phyloP scores from a whole-genome alignment of 1,140 invertebrate genomes.

The Tetranychus urticae region DNA sequence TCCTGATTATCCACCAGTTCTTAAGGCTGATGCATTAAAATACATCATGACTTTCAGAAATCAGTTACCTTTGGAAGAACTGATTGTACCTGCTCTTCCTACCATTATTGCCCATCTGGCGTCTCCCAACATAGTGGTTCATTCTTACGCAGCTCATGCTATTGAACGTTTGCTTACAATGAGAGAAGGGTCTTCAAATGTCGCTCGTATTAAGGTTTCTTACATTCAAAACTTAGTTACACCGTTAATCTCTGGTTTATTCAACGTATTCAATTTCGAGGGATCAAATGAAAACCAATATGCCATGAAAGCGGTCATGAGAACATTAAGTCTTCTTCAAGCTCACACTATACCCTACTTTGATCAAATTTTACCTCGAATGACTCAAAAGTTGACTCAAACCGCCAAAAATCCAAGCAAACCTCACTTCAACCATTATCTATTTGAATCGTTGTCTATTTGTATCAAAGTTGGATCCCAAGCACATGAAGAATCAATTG shows the following conservation, averaged over 20 bases:
- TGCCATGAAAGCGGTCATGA: constrained; percentile 87
- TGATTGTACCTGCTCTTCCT: constrained; percentile 45
- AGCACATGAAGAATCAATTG: constrained; percentile 44
- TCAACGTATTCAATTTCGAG: constrained; percentile 38
- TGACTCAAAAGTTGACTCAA: constrained; percentile 52
- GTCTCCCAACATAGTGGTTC: constrained; percentile 54
- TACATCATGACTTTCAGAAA: constrained; percentile 86
- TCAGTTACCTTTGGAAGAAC: constrained; percentile 46
- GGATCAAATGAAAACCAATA: constrained; percentile 83
- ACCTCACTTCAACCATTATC: constrained; percentile 89
- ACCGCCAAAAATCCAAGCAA: constrained; percentile 84
- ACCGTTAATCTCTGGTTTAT: constrained; percentile 44
- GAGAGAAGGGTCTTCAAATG: constrained; percentile 16
- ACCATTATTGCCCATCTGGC: constrained; percentile 46
- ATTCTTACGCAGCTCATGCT: constrained; percentile 74
- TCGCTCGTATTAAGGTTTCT: constrained; percentile 22
- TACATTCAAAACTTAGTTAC: constrained; percentile 23
- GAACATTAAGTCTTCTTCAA: constrained; percentile 55
- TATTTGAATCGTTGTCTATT: constrained; percentile 78
- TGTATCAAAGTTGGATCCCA: constrained; percentile 64
- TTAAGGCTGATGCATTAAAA: constrained; percentile 87
- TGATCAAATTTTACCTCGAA: constrained; percentile 45
- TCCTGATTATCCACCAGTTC: constrained; percentile 55
- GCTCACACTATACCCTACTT: constrained; percentile 52
- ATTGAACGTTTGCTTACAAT: constrained; percentile 69